Evolutionary conservation across 2,888 invertebrate genomes (phyloP).

Genomic region (Neoaliturus tenellus): DNA sequence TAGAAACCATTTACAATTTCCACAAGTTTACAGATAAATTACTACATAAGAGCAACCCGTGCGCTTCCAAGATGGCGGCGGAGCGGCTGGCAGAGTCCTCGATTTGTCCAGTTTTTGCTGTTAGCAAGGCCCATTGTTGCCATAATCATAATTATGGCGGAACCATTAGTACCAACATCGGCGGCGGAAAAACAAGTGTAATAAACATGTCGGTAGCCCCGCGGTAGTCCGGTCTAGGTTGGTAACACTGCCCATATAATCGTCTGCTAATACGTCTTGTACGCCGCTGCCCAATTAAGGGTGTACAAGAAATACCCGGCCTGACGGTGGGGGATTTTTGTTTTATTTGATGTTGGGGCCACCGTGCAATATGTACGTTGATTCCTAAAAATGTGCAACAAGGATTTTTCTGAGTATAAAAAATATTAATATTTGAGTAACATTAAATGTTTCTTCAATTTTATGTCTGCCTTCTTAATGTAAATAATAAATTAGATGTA

Average conservation of each 20-base stretch:
- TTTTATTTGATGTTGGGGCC: too few relatives aligned
- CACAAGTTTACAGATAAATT: neutral
- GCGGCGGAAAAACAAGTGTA: constrained; percentile 44
- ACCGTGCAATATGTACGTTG: too few relatives aligned
- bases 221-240: neutral
- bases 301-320: neutral
- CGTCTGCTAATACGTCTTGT: neutral
- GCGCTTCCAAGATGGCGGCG: constrained; percentile 24
- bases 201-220: constrained; percentile 31
- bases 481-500: too few relatives aligned
- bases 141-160: constrained; percentile 49
- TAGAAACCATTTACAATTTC: too few relatives aligned
- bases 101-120: constrained; percentile 44
- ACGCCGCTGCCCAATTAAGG: neutral
- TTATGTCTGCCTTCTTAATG: too few relatives aligned
- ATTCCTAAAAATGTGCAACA: too few relatives aligned
- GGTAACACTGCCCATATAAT: neutral
- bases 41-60: neutral
- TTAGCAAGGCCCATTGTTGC: constrained; percentile 43
- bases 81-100: neutral
- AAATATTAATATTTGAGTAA: too few relatives aligned
- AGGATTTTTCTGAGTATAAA: too few relatives aligned
- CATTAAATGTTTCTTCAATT: too few relatives aligned
- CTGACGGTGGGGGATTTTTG: neutral
- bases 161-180: constrained; percentile 47